Base-by-base conservation (phyloP, 2,797 vertebrate species). In the Buphagus erythrorhynchus region DNA sequence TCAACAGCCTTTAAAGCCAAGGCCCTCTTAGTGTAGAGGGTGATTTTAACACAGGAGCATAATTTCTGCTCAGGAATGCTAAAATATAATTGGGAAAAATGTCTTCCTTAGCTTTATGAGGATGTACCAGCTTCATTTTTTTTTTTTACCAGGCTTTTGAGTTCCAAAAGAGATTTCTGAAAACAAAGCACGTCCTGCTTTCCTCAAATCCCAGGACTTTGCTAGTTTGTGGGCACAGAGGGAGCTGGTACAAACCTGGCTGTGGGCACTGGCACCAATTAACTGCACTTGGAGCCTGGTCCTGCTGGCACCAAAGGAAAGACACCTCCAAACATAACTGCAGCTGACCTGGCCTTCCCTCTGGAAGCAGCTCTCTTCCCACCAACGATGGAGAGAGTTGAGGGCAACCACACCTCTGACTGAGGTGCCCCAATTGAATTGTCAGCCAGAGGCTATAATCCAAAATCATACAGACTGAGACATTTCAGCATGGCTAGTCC, bases 41-140 rank as follows among this genome's bases (percentile, higher is more conserved):
- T 6, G 62, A 81, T 91, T 94, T 95, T 91, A 84, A 62, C 79
- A 88, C 0, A 0, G 55, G 25, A 87, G 16, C 46, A 46, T 17
- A 4, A 88, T 72, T 93, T 75, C 82, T 88, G 51, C 48, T 90
- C 43, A 28, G 36, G 73, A 86, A 66, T 59, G 58, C 54, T 86
- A 92, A 94, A 91, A 90, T 36, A 62, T 74, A 91, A 94, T 59
- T 73, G 82, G 72, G 48, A 8, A 90, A 88, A 91, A 76, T 13
- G 16, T 36, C 51, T 46, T 67, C 66, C 54, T 89, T 51, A 46
- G 54, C 38, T 96, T 93, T 57, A 75, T 10, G 11, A 88, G 61
- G 42, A 54, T 54, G 25, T 48, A 80, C 61, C 48, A 83, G 52
- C 58, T 65, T 46, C 2, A 5, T 9, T 45, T 63, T 63, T 63